These are phyloP conservation scores for Pasiphila rectangulata DNA, from an alignment of 2,888 invertebrate genomes.

Conservation along the genomic window DNA sequence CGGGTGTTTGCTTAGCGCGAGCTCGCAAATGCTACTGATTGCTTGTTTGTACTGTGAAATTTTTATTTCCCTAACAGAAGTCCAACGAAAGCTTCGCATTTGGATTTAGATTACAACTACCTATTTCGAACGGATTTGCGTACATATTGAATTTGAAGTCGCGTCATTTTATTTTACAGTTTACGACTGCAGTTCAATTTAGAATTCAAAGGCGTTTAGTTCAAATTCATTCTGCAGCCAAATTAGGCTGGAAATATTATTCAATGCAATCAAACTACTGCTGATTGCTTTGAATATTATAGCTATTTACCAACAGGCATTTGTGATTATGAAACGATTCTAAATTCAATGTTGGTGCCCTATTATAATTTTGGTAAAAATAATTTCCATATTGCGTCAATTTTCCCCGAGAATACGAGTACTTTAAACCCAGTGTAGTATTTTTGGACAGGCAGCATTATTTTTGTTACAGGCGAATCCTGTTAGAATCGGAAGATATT, in stretches of 20 bases:
- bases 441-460: slow-evolving; percentile 40
- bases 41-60: slow-evolving; percentile 71
- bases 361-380: slow-evolving; percentile 8
- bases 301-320: slow-evolving; percentile 20
- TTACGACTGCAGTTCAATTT: slow-evolving; percentile 17
- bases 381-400: slow-evolving; percentile 14
- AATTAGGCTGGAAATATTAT: slow-evolving; percentile 21
- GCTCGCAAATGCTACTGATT: slow-evolving; percentile 74
- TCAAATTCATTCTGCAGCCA: slow-evolving; percentile 12
- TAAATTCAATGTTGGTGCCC: slow-evolving; percentile 15
- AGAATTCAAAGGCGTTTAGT: slow-evolving; percentile 7
- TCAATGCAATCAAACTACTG: slow-evolving; percentile 19
- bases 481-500: slow-evolving; percentile 62
- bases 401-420: background rate
- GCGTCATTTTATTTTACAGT: slow-evolving; percentile 19
- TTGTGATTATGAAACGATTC: slow-evolving; percentile 18
- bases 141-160: slow-evolving; percentile 21
- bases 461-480: slow-evolving; percentile 55
- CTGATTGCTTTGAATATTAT: slow-evolving; percentile 27
- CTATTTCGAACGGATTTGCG: slow-evolving; percentile 25
- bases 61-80: slow-evolving; percentile 60
- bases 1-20: slow-evolving; percentile 60
- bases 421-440: slow-evolving; percentile 10
- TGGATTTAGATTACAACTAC: slow-evolving; percentile 43
- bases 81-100: slow-evolving; percentile 44